Evolutionary conservation across 2,113 vertebrate genomes (phyloP).

Genomic region (Mus musculus): GRCm39 chr2:71867501-71868000

Average conservation of each 20-base stretch:
- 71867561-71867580: neutral
- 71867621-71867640: neutral
- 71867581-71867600: neutral
- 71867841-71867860: neutral
- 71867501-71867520: too few species aligned
- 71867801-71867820: neutral
- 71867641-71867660: neutral
- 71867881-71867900: neutral
- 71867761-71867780: neutral
- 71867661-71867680: neutral
- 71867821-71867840: neutral
- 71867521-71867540: neutral
- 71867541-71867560: neutral
- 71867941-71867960: fast-evolving
- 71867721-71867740: neutral
- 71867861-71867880: neutral
- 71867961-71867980: neutral
- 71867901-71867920: neutral
- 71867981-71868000: neutral
- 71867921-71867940: neutral
- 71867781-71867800: too few species aligned
- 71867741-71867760: neutral
- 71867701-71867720: neutral
- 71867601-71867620: neutral
- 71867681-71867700: neutral